Evolutionary conservation across 2,113 vertebrate species (phyloP), one percentile per base, ranked within the genome.

Genomic region (Catharus fuscescens): DNA sequence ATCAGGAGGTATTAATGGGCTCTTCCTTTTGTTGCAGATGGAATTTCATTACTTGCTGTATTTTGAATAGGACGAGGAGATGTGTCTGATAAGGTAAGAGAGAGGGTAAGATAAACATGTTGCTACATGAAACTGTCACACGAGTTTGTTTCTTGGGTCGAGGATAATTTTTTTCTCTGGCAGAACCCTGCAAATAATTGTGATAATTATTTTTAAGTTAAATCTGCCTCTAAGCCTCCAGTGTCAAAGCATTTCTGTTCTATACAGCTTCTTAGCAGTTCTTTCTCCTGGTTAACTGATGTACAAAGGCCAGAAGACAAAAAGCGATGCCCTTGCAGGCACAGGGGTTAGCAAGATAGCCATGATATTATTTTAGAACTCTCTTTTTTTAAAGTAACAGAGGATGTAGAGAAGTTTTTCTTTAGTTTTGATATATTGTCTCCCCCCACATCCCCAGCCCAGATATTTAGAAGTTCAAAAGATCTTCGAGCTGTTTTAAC

Each of bases 71-170:
- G 53, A 73, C 45, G 9, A 94, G 81, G 93, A 96, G 80, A 96
- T 97, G 94, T 14, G 36, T 92, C 80, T 96, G 66, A 93, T 94
- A 95, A 97, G 96, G 94, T 97, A 93, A 95, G 94, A 90, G 32
- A 71, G 53, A 38, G 92, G 76, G 79, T 84, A 79, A 94, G 85
- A 70, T 48, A 86, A 92, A 84, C 9, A 16, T 64, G 8, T 74
- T 86, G 21, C 23, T 81, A 18, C 23, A 57, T 29, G 23, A 60
- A 93, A 36, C 26, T 44, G 9, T 60, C 56, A 86, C 28, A 9
- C 6, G 17, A 6, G 10, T 47, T 80, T 53, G 5, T 38, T 48
- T 45, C 86, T 80, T 2, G 3, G 7, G 28, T 74, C 78, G 71
- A 73, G 66, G 45, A 56, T 32, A 61, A 9, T 69, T 56, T 65